Evolutionary conservation across 2,888 invertebrate species (phyloP).

Genomic region (Athrips mouffetella): DNA sequence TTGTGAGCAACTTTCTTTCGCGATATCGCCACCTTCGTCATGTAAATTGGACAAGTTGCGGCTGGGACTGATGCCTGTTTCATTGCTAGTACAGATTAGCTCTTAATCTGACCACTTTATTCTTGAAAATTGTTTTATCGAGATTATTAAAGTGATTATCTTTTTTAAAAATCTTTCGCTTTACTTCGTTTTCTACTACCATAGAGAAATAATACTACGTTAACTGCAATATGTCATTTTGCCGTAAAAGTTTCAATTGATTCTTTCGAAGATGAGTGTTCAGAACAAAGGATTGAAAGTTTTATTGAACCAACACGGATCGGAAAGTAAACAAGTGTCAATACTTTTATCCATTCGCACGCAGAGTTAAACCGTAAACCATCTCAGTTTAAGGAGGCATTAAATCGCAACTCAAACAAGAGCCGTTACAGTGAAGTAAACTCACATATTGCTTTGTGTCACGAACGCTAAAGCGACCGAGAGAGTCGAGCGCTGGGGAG

Average conservation of each 20-base stretch:
- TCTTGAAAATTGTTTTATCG: too few relatives aligned
- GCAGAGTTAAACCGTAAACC: constrained; percentile 77
- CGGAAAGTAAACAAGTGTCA: constrained; percentile 67
- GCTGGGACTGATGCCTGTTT: constrained; percentile 62
- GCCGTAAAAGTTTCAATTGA: constrained; percentile 24
- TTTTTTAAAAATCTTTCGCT: too few relatives aligned
- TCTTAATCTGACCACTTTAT: constrained; percentile 57
- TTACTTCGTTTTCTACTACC: too few relatives aligned
- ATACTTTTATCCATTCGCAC: constrained; percentile 72
- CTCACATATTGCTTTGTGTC: constrained; percentile 79
- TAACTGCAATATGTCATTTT: not conserved
- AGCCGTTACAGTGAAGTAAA: constrained; percentile 77
- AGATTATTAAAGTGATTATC: too few relatives aligned
- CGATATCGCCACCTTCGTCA: constrained; percentile 75
- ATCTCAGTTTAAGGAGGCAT: constrained; percentile 78
- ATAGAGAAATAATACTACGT: too few relatives aligned
- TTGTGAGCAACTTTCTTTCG: constrained; percentile 71
- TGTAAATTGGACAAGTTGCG: constrained; percentile 74
- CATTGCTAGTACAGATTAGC: constrained; percentile 67
- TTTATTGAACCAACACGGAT: constrained; percentile 61
- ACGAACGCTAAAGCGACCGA: constrained; percentile 72
- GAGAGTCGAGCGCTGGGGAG: constrained; percentile 56
- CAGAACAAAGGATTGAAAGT: constrained; percentile 58
- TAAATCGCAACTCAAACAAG: constrained; percentile 79
- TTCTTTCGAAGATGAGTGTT: constrained; percentile 33